Percentiles rank a stretch among this genome's conserved stretches.
phyloP scores from a whole-genome alignment of 1,140 invertebrate species.

The Helicorthomorpha holstii region DNA sequence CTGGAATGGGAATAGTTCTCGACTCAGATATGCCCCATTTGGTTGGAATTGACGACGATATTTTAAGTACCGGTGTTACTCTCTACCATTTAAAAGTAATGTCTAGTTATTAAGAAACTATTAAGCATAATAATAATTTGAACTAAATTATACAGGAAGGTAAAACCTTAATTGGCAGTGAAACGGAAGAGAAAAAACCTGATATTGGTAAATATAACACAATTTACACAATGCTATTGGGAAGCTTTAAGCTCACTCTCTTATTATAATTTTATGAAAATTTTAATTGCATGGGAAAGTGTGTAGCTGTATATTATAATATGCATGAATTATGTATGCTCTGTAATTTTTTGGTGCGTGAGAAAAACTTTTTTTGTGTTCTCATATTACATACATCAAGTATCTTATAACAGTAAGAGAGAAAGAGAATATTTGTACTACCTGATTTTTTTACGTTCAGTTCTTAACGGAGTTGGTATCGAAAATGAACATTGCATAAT shows the following conservation, averaged over 20 bases:
- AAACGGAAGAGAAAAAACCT: slow-evolving; percentile 40
- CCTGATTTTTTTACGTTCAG: slow-evolving; percentile 14
- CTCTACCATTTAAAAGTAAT: slow-evolving; percentile 68
- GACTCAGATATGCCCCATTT: slow-evolving; percentile 82
- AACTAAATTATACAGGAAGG: slow-evolving; percentile 25
- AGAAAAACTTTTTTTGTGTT: too few species aligned
- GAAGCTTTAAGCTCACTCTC: too few species aligned
- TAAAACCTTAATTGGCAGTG: slow-evolving; percentile 39
- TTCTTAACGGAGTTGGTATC: slow-evolving; percentile 53
- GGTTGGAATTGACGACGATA: slow-evolving; percentile 60
- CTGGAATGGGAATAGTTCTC: slow-evolving; percentile 66
- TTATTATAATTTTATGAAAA: too few species aligned
- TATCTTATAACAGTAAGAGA: not conserved
- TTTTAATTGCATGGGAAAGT: too few species aligned
- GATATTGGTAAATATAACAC: slow-evolving; percentile 50
- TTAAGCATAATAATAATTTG: not conserved
- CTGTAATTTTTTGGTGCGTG: too few species aligned
- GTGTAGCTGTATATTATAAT: too few species aligned
- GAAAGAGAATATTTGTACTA: slow-evolving; percentile 1
- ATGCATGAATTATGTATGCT: too few species aligned
- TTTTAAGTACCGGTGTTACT: slow-evolving; percentile 74
- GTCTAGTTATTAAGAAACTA: not conserved
- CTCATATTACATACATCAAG: too few species aligned
- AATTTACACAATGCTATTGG: too few species aligned
- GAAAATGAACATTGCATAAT: slow-evolving; percentile 67